These are phyloP conservation scores for Solenopsis invicta DNA, from an alignment of 1,140 invertebrate genomes.

Conservation along the genomic window DNA sequence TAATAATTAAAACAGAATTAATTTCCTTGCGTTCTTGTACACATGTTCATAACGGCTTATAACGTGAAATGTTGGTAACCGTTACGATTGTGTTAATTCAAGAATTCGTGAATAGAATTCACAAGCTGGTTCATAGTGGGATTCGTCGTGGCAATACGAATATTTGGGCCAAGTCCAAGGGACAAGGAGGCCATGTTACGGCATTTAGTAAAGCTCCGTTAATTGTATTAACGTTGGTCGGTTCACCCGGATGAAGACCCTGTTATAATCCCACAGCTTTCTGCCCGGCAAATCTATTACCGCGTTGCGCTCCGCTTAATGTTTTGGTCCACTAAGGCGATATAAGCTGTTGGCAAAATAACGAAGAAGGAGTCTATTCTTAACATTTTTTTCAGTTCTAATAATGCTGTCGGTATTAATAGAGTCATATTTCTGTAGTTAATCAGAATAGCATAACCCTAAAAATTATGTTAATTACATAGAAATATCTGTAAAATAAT, in stretches of 20 bases:
- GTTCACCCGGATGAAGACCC: slow-evolving; percentile 80
- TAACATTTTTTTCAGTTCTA: slow-evolving; percentile 9
- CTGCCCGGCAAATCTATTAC: slow-evolving; percentile 79
- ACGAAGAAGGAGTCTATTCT: slow-evolving; percentile 12
- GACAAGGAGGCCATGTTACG: slow-evolving; percentile 74
- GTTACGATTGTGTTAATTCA: slow-evolving; percentile 42
- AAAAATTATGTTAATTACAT: slow-evolving; percentile 22
- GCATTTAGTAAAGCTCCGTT: slow-evolving; percentile 84
- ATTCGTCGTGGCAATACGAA: slow-evolving; percentile 65
- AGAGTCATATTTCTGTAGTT: not conserved
- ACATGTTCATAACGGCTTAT: not conserved
- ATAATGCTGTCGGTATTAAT: not conserved
- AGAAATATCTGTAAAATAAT: slow-evolving; percentile 34
- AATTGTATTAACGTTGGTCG: slow-evolving; percentile 86
- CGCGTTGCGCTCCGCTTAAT: slow-evolving; percentile 55
- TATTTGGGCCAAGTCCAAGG: slow-evolving; percentile 84
- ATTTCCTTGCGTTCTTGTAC: not conserved
- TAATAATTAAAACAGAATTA: not conserved
- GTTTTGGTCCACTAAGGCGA: slow-evolving; percentile 46
- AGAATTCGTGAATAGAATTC: slow-evolving; percentile 67
- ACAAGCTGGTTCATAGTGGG: slow-evolving; percentile 51
- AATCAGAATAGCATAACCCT: not conserved
- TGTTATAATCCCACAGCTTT: slow-evolving; percentile 79
- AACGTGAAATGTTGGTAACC: not conserved
- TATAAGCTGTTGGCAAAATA: slow-evolving; percentile 18